Evolutionary conservation across 2,888 invertebrate genomes (phyloP).

Genomic region (Glyphotaelius pellucidus): DNA sequence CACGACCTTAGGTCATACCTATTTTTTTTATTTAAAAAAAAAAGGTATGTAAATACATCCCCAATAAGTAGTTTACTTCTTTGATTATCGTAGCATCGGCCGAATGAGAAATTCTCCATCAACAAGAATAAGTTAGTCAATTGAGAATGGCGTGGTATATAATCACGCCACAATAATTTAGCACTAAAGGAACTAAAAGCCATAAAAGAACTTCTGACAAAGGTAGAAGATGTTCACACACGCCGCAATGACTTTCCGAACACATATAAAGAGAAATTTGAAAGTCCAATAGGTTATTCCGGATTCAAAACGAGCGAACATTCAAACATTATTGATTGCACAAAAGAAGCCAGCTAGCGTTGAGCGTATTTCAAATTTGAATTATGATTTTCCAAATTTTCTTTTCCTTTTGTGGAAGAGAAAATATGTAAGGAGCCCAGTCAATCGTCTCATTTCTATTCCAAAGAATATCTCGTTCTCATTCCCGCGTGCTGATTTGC

Average conservation of each 20-base stretch:
- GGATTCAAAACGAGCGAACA: conserved; percentile 63
- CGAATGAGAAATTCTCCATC: not conserved
- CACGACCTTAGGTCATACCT: too few relatives aligned
- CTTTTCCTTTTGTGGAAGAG: conserved; percentile 76
- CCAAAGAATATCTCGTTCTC: conserved; percentile 69
- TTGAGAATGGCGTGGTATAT: not conserved
- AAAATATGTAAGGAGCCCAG: conserved; percentile 78
- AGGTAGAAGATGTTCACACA: conserved; percentile 55
- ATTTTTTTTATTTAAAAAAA: not conserved
- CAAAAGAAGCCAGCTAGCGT: conserved; percentile 76
- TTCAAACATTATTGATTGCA: conserved; percentile 75
- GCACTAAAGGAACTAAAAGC: conserved; percentile 37
- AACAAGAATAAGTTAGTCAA: conserved; percentile 5
- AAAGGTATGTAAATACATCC: not conserved
- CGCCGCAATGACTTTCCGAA: conserved; percentile 58
- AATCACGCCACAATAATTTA: conserved; percentile 12
- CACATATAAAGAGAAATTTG: conserved; percentile 61
- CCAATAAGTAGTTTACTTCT: not conserved
- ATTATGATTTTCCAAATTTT: conserved; percentile 71
- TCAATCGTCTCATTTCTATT: conserved; percentile 74
- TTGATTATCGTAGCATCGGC: not conserved
- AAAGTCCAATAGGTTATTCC: conserved; percentile 66
- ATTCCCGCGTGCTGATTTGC: conserved; percentile 64
- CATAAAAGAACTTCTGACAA: conserved; percentile 57
- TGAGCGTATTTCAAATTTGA: conserved; percentile 79